phyloP scores from a whole-genome alignment of 2,113 vertebrate genomes.

The Prunella himalayana region DNA sequence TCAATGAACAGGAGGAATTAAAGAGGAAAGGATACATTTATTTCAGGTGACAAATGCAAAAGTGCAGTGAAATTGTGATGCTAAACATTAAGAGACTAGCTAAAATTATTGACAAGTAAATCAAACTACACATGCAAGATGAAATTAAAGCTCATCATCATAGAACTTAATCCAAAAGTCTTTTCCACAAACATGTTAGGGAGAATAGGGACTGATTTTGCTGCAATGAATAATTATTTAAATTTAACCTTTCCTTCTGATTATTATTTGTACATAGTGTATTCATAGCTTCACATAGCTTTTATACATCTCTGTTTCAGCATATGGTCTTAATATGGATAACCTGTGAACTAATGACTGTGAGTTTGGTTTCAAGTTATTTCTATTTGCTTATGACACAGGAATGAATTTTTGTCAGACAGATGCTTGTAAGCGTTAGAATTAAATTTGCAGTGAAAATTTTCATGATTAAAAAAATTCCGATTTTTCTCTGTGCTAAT shows the following conservation, averaged over 20 bases:
- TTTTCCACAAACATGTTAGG: neutral
- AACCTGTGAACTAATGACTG: neutral
- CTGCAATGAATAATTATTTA: neutral
- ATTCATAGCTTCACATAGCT: neutral
- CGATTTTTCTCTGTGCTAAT: neutral
- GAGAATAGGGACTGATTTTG: neutral
- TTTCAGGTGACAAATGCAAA: neutral
- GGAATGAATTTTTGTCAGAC: neutral
- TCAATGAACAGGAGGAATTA: neutral
- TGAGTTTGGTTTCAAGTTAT: neutral
- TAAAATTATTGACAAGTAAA: neutral
- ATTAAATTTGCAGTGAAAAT: neutral
- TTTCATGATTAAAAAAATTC: neutral
- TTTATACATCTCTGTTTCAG: neutral
- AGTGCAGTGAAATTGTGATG: neutral
- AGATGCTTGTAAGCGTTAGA: neutral
- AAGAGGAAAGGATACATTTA: neutral
- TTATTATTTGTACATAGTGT: neutral
- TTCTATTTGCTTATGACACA: neutral
- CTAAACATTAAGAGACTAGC: neutral
- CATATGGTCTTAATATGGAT: neutral
- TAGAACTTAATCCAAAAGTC: neutral
- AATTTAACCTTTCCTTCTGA: neutral
- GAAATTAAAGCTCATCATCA: neutral
- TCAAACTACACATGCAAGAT: neutral